Evolutionary conservation across 2,797 vertebrate genomes (phyloP).

Genomic region (Hippocampus kuda): DNA sequence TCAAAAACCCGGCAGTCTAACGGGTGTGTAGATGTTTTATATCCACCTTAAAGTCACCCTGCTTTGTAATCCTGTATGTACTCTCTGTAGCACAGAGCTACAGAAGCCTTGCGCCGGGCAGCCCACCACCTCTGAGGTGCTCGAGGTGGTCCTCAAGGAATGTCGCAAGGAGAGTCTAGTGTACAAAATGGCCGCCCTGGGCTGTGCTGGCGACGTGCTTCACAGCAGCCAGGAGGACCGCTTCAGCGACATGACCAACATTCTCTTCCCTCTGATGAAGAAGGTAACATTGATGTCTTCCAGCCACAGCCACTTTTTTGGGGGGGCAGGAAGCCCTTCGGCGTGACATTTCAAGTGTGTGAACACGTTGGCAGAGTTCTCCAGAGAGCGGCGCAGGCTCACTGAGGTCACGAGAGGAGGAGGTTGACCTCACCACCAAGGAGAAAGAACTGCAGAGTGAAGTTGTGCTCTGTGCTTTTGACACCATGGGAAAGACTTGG

Average conservation of each 20-base stretch:
- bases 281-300: constrained; percentile 66
- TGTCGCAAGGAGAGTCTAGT: constrained; percentile 84
- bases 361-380: constrained; percentile 65
- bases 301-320: background rate
- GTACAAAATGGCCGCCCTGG: constrained; percentile 85
- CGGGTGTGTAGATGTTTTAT: background rate
- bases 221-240: constrained; percentile 80
- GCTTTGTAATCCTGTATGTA: background rate
- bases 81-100: constrained; percentile 70
- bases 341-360: background rate
- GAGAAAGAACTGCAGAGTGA: constrained; percentile 82
- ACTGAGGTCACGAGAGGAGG: constrained; percentile 44
- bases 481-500: constrained; percentile 89
- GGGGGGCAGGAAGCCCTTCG: background rate
- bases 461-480: constrained; percentile 82
- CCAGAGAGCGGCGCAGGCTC: constrained; percentile 55
- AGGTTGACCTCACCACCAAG: constrained; percentile 67
- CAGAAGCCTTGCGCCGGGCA: constrained; percentile 74
- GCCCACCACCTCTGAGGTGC: constrained; percentile 71
- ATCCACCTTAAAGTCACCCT: background rate
- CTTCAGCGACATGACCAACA: constrained; percentile 78
- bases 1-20: background rate
- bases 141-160: constrained; percentile 85
- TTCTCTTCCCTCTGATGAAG: constrained; percentile 85
- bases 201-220: constrained; percentile 76